phyloP scores from a whole-genome alignment of 2,797 vertebrate genomes.

The Poeciliopsis gracilis region DNA sequence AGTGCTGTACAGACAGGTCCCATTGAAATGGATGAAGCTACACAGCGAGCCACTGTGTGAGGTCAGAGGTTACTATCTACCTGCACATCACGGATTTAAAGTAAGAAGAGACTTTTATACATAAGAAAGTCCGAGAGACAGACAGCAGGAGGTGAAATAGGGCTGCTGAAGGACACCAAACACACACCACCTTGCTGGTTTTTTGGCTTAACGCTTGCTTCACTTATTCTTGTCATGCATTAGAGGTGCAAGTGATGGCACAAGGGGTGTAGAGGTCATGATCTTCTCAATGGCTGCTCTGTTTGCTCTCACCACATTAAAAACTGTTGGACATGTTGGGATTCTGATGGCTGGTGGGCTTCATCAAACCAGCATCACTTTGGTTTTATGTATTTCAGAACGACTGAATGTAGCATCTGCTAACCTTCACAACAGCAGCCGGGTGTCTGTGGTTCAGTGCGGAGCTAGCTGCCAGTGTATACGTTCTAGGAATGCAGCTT shows the following conservation, averaged over 20 bases:
- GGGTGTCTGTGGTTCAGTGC: background rate
- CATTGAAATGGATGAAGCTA: slow-evolving; percentile 65
- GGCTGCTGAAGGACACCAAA: slow-evolving; percentile 49
- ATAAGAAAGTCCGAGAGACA: slow-evolving; percentile 25
- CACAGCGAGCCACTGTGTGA: slow-evolving; percentile 28
- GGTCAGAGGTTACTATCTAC: slow-evolving; percentile 56
- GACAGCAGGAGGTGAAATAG: slow-evolving; percentile 36
- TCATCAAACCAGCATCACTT: background rate
- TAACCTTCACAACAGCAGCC: slow-evolving; percentile 36
- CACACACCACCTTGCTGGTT: slow-evolving; percentile 13
- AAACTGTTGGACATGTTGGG: slow-evolving; percentile 14
- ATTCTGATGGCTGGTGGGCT: background rate
- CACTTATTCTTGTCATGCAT: slow-evolving; percentile 49
- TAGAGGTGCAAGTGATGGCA: slow-evolving; percentile 37
- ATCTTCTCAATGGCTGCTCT: slow-evolving; percentile 24
- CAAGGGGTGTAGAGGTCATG: slow-evolving; percentile 24
- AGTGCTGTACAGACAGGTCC: slow-evolving; percentile 31
- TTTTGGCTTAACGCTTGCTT: slow-evolving; percentile 28
- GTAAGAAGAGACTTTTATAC: slow-evolving; percentile 43
- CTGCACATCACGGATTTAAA: slow-evolving; percentile 45
- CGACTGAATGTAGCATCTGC: slow-evolving; percentile 6
- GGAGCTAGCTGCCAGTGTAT: background rate
- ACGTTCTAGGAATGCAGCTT: background rate
- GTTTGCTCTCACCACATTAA: slow-evolving; percentile 26
- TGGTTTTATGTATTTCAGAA: slow-evolving; percentile 35